Base-by-base conservation (phyloP, 2,113 vertebrate species). In the Apistogramma diplotaenia region DNA sequence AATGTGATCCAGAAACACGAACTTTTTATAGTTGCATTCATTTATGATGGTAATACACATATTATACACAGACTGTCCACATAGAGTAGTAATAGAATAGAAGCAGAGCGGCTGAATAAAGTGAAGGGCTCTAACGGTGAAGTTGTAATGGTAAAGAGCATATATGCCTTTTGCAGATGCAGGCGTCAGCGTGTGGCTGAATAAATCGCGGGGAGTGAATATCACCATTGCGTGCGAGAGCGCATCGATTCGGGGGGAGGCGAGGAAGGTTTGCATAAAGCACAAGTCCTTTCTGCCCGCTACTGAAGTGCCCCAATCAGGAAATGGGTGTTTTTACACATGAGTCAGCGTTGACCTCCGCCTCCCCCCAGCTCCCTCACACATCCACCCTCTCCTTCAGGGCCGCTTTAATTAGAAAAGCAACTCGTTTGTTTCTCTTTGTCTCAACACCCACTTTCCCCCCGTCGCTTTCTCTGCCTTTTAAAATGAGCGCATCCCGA, bases 301-400 rank as follows among this genome's bases (percentile, higher is more conserved):
- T 88, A 81, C 84, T 79, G 85, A 72, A 85, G 54, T 81, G 83
- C 62, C 74, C 78, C 19, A 23, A 78, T 90, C 72, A 94, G 94
- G 89, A 94, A 94, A 85, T 92, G 88, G 89, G 86, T 83, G 86
- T 90, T 82, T 90, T 82, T 85, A 79, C 33, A 72, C 79, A 89
- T 94, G 94, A 93, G 78, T 94, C 92, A 94, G 87, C 56, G 78
- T 71, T 89, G 79, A 87, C 91, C 91, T 77, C 82, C 60, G 3
- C 81, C 77, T 27, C 71, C 70, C 57, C 37, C 71, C 55, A 23
- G 58, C 78, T 87, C 87, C 76, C 76, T 43, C 53, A 70, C 77
- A 79, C 82, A 70, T 65, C 88, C 87, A 80, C 85, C 84, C 86
- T 84, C 87, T 81, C 70, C 88, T 85, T 70, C 71, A 88, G 81